phyloP scores from a whole-genome alignment of 2,113 vertebrate genomes.

The Gopherus flavomarginatus region DNA sequence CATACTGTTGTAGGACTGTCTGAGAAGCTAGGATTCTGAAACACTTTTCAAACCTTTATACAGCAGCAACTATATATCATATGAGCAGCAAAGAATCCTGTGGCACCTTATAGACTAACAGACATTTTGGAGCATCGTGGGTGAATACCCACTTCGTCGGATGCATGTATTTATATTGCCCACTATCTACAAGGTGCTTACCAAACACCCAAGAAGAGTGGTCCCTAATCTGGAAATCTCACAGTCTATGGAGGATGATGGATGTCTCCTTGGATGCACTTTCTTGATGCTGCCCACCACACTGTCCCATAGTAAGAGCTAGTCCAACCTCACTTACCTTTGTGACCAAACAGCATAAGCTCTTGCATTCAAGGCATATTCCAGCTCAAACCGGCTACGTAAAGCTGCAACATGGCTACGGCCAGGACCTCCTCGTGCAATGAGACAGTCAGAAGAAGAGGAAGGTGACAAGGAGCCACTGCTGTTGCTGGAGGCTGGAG shows the following conservation, averaged over 20 bases:
- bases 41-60: rapidly evolving
- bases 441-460: slow-evolving; percentile 90
- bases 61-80: not conserved
- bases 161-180: no score
- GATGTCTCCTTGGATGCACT: rapidly evolving
- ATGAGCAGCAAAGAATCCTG: no score
- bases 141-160: no score
- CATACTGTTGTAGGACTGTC: not conserved
- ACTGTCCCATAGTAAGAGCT: not conserved
- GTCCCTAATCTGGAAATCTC: not conserved
- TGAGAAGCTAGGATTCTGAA: not conserved
- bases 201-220: rapidly evolving
- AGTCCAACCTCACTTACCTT: slow-evolving; percentile 71
- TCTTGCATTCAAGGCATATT: slow-evolving; percentile 88
- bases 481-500: slow-evolving; percentile 94
- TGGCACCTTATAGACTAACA: no score
- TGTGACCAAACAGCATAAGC: slow-evolving; percentile 85
- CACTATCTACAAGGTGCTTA: not conserved
- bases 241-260: rapidly evolving
- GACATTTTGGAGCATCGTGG: no score
- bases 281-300: not conserved
- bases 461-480: slow-evolving; percentile 93
- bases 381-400: slow-evolving; percentile 89
- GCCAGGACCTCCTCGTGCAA: slow-evolving; percentile 82
- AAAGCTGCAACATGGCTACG: slow-evolving; percentile 91